Percentiles rank a stretch among this genome's conserved stretches.
phyloP scores from a whole-genome alignment of 1,140 invertebrate species.

The Episyrphus balteatus region DNA sequence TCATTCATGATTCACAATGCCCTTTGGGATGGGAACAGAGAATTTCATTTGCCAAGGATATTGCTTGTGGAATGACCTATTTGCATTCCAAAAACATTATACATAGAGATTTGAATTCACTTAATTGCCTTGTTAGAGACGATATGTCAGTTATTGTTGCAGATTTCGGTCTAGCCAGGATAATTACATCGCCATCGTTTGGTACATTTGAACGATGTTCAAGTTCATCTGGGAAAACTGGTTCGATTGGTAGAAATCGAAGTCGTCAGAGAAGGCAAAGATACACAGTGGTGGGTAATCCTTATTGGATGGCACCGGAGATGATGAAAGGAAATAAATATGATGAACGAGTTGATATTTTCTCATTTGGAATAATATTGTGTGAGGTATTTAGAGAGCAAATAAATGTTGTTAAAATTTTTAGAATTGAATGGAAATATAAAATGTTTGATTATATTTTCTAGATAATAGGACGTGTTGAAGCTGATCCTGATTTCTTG shows the following conservation, averaged over 20 bases:
- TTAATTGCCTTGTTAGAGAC: constrained; percentile 87
- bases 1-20: constrained; percentile 48
- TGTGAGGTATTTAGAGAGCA: constrained; percentile 62
- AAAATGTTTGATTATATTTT: constrained; percentile 7
- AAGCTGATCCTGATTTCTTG: constrained; percentile 85
- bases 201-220: not conserved
- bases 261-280: constrained; percentile 40
- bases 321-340: constrained; percentile 95
- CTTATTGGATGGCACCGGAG: constrained; percentile 98
- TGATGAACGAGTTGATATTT: constrained; percentile 94
- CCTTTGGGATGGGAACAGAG: constrained; percentile 71
- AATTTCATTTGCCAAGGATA: constrained; percentile 78
- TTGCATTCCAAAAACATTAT: constrained; percentile 90
- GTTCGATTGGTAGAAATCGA: constrained; percentile 35
- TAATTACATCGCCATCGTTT: constrained; percentile 52
- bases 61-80: constrained; percentile 86
- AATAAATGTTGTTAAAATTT: not conserved
- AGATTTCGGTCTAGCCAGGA: constrained; percentile 87
- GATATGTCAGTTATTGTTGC: constrained; percentile 86
- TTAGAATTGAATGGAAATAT: not conserved
- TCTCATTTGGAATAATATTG: constrained; percentile 91
- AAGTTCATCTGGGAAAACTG: constrained; percentile 32
- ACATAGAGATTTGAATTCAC: constrained; percentile 91
- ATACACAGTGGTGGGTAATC: constrained; percentile 75
- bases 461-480: constrained; percentile 82